Evolutionary conservation across 1,140 invertebrate genomes (phyloP).

Genomic region (Lerema accius): DNA sequence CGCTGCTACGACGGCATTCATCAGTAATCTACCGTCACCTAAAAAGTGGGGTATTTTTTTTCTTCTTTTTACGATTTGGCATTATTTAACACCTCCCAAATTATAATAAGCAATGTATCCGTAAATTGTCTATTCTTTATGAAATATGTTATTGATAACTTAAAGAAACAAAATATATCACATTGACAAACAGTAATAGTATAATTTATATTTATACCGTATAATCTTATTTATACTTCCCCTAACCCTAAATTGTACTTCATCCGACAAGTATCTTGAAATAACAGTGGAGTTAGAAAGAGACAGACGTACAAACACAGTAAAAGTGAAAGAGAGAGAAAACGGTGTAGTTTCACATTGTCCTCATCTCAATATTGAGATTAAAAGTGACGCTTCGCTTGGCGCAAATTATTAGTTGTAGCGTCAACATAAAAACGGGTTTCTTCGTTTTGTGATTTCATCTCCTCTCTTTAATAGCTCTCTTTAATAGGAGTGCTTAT

Average conservation of each 20-base stretch:
- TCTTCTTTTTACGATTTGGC: no score
- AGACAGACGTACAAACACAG: constrained; percentile 17
- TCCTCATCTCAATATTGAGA: constrained; percentile 80
- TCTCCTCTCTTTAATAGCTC: no score
- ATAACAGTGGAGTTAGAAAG: constrained; percentile 6
- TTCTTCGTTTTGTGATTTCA: background rate
- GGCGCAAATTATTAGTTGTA: constrained; percentile 73
- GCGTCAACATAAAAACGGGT: constrained; percentile 46
- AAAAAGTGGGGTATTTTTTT: no score
- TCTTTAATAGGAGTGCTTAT: no score
- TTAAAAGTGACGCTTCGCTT: constrained; percentile 78
- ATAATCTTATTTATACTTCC: background rate
- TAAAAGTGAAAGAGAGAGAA: constrained; percentile 41
- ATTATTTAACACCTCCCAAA: no score
- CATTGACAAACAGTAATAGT: no score
- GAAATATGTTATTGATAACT: no score
- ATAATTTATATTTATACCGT: background rate
- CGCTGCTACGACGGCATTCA: no score
- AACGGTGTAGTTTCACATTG: constrained; percentile 68
- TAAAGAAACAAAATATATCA: no score
- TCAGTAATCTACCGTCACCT: no score
- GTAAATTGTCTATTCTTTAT: no score
- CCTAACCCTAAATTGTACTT: background rate
- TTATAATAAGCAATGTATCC: no score
- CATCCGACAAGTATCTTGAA: background rate